Conservation (phyloP, 2,113 vertebrate species). For the Caracal caracal region DNA sequence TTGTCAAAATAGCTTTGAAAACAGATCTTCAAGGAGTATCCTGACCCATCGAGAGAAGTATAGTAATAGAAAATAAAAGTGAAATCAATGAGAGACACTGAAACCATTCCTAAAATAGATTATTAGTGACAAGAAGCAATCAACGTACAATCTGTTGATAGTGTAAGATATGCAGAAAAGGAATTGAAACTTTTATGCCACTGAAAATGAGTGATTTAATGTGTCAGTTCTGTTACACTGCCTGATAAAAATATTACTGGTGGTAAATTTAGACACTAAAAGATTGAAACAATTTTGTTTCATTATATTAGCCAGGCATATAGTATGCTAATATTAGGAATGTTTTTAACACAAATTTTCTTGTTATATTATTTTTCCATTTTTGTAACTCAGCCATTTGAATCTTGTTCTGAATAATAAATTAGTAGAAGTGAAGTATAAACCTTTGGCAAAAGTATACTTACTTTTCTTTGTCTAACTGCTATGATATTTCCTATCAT, state of each 20-base stretch:
- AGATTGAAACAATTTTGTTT: not conserved
- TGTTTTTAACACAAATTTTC: not conserved
- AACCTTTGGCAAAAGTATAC: not conserved
- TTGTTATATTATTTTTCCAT: conserved; percentile 23
- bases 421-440: not conserved
- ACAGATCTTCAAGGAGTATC: not conserved
- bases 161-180: not conserved
- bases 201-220: not conserved
- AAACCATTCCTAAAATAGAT: not conserved
- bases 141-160: not conserved
- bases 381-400: not conserved
- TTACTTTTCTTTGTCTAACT: conserved; percentile 57
- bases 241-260: not conserved
- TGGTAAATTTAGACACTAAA: not conserved
- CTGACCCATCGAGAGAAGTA: not conserved
- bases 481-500: conserved; percentile 55
- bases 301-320: not conserved
- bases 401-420: conserved; percentile 33
- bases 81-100: not conserved
- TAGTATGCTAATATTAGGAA: not conserved
- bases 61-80: not conserved
- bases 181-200: not conserved
- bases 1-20: not conserved
- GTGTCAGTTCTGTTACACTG: not conserved
- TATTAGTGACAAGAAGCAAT: not conserved